Evolutionary conservation across 2,888 invertebrate species (phyloP), one percentile per base, ranked within the genome.

Genomic region (Amphipoea oculea): DNA sequence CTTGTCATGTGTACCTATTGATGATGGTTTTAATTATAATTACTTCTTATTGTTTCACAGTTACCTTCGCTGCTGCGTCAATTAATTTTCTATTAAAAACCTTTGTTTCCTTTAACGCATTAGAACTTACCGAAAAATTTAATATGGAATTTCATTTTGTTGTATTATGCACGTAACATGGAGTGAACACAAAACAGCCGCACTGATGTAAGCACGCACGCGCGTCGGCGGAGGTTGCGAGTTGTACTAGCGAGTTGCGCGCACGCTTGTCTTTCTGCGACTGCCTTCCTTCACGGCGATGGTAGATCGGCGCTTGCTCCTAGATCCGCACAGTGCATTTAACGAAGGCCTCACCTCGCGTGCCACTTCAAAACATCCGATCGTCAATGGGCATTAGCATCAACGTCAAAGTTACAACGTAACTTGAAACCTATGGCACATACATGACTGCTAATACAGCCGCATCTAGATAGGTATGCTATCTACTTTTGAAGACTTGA

Each of bases 111-210:
- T 73, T n/a, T 11, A 29, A 36, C 23, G 1, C 0, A 54, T 71
- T 65, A 23, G 45, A 54, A 83, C 96, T 96, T 90, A 96, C 96
- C 96, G 83, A 96, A 96, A 78, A 93, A 29, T 93, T 95, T 95
- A 62, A 96, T 91, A 81, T 95, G 93, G 83, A 96, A 90, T 91
- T 95, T 96, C 96, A 96, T 96, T 88, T 92, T 95, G 89, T 86
- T 84, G 78, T 85, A 84, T 84, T 82, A 81, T 84, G 77, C 90
- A 92, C 90, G 88, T 84, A 85, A 88, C 92, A 92, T 91, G 87
- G 84, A 91, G 90, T 90, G 89, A 92, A 90, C 92, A 95, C 94
- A 90, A 90, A 87, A 89, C 89, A 86, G 87, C 87, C 89, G 88
- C 89, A 89, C 89, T 83, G 54, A 76, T 80, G 76, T 87, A 75